phyloP scores from a whole-genome alignment of 2,888 invertebrate genomes.

The Venustoraphidia nigricollis region DNA sequence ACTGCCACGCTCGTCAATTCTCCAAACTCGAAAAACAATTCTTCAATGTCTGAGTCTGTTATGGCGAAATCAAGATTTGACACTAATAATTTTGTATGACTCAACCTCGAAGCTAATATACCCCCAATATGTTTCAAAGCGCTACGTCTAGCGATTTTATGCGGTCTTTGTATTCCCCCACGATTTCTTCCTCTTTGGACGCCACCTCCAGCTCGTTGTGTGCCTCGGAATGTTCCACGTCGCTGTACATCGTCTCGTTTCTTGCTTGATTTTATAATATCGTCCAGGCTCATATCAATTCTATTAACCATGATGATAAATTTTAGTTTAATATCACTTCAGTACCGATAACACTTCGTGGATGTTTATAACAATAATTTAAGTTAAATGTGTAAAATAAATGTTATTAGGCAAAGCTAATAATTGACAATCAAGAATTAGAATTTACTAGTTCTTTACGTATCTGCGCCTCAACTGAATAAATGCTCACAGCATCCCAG shows the following conservation, averaged over 20 bases:
- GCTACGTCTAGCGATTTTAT: constrained; percentile 64
- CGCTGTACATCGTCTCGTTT: constrained; percentile 33
- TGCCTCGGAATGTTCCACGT: constrained; percentile 28
- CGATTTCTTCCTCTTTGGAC: constrained; percentile 57
- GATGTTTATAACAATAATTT: too few species aligned
- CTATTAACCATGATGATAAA: constrained; percentile 71
- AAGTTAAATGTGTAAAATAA: too few species aligned
- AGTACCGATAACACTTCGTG: too few species aligned
- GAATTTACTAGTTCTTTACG: too few species aligned
- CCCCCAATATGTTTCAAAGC: constrained; percentile 72
- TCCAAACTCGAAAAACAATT: constrained; percentile 94
- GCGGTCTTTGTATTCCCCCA: constrained; percentile 51
- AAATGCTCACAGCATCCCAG: too few species aligned
- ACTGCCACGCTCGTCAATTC: constrained; percentile 86
- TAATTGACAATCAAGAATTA: too few species aligned
- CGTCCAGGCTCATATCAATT: constrained; percentile 95
- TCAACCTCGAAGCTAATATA: constrained; percentile 30
- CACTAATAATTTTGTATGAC: constrained; percentile 76
- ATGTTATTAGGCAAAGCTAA: too few species aligned
- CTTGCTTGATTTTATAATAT: constrained; percentile 82
- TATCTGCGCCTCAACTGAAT: too few species aligned
- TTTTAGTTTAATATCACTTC: too few species aligned
- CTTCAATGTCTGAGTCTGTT: constrained; percentile 91
- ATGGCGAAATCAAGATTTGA: constrained; percentile 96
- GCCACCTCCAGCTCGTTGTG: constrained; percentile 27